A percentile compares a stretch with the other conserved stretches of the same genome.
Evolutionary conservation across 2,113 vertebrate species (phyloP).

Genomic region (Prietella phreatophila): DNA sequence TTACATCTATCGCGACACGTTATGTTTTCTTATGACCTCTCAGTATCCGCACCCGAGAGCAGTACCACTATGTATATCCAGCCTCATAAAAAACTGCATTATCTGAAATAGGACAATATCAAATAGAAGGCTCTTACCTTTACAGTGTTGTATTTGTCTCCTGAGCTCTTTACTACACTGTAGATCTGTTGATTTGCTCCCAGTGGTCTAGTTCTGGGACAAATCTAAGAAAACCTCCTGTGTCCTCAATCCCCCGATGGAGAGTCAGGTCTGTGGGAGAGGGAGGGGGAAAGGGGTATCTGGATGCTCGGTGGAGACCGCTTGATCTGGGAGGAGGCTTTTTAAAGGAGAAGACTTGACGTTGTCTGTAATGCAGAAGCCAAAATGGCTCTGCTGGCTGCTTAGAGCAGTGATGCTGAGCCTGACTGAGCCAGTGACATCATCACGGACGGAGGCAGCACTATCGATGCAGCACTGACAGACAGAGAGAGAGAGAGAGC

Average conservation of each 20-base stretch:
- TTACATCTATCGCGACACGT: conserved; percentile 7
- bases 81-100: conserved; percentile 57
- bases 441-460: conserved; percentile 69
- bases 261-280: conserved; percentile 4
- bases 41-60: conserved; percentile 69
- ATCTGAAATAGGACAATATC: conserved; percentile 10
- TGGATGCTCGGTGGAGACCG: conserved; percentile 35
- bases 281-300: conserved; percentile 15
- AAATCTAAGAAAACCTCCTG: conserved; percentile 54
- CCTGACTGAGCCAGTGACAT: conserved; percentile 71
- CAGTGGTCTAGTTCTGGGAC: conserved; percentile 27
- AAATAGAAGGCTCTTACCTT: conserved; percentile 52
- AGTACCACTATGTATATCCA: conserved; percentile 61
- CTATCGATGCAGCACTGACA: conserved; percentile 67
- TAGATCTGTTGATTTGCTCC: conserved; percentile 20
- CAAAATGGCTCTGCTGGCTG: conserved; percentile 72
- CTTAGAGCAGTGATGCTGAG: conserved; percentile 72
- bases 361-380: conserved; percentile 55
- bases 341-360: conserved; percentile 15
- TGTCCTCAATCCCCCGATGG: conserved; percentile 36
- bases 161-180: conserved; percentile 31
- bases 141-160: conserved; percentile 44
- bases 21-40: conserved; percentile 54
- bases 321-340: conserved; percentile 14
- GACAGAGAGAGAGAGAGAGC: conserved; percentile 24